Conservation (phyloP, 2,888 invertebrate species). For the Arrhopalites spinosus region DNA sequence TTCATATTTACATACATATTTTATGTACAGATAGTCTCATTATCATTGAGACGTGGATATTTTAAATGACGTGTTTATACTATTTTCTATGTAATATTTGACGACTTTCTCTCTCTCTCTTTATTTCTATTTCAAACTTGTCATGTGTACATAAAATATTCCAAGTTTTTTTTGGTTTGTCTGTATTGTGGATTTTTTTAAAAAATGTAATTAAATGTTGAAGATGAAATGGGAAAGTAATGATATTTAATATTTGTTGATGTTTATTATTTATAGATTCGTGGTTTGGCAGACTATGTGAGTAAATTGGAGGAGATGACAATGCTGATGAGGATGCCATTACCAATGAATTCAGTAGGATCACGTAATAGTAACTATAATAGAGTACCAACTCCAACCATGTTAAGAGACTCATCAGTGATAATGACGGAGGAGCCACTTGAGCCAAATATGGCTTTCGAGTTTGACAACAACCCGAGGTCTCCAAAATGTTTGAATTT, state of each 20-base stretch:
- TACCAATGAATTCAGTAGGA: conserved; percentile 7
- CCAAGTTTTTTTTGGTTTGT: too few relatives aligned
- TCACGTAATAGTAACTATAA: conserved; percentile 5
- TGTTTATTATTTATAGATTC: conserved; percentile 32
- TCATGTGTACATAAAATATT: too few relatives aligned
- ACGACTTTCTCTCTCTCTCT: too few relatives aligned
- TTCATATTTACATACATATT: too few relatives aligned
- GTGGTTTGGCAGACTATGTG: conserved; percentile 41
- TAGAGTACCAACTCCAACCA: conserved; percentile 26
- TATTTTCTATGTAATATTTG: too few relatives aligned
- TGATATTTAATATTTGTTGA: neutral
- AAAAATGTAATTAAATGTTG: too few relatives aligned
- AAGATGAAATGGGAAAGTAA: neutral
- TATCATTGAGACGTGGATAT: too few relatives aligned
- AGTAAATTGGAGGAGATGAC: conserved; percentile 38
- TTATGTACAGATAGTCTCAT: too few relatives aligned
- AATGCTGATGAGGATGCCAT: conserved; percentile 32
- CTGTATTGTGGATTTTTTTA: too few relatives aligned
- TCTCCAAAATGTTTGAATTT: conserved; percentile 47
- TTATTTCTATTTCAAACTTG: too few relatives aligned
- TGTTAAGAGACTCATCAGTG: conserved; percentile 16
- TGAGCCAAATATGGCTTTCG: conserved; percentile 21
- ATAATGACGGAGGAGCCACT: conserved; percentile 29
- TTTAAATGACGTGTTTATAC: too few relatives aligned
- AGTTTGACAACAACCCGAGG: conserved; percentile 33